Percentiles rank a stretch among this genome's conserved stretches.
phyloP scores from a whole-genome alignment of 2,797 vertebrate species.

The Bovichtus variegatus region DNA sequence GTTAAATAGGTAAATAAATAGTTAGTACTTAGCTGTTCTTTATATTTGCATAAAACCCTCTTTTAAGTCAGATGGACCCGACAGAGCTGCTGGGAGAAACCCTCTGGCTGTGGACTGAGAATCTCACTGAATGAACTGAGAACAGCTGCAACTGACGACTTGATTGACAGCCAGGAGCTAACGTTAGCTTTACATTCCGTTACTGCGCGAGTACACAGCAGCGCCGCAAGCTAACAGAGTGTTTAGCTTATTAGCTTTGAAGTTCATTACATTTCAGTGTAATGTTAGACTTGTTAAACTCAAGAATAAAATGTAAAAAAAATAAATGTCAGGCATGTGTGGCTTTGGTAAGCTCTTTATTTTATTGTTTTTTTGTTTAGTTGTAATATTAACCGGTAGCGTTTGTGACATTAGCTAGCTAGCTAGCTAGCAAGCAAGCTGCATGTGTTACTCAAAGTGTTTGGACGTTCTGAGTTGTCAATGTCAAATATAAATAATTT shows the following conservation, averaged over 20 bases:
- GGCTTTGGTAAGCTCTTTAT: not conserved
- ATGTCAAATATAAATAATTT: not conserved
- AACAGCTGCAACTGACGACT: constrained; percentile 68
- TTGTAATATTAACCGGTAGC: too few relatives aligned
- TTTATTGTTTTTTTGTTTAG: not conserved
- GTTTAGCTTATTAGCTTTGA: not conserved
- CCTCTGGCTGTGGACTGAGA: not conserved
- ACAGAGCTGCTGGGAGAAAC: constrained; percentile 9
- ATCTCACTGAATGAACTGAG: constrained; percentile 14
- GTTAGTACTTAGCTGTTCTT: too few relatives aligned
- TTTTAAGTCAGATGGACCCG: not conserved
- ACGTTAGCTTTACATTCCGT: not conserved
- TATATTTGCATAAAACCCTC: not conserved
- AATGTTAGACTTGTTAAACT: too few relatives aligned
- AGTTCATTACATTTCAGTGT: not conserved
- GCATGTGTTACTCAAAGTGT: too few relatives aligned
- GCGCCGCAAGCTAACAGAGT: too few relatives aligned
- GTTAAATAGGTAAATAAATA: accelerated
- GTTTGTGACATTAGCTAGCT: too few relatives aligned
- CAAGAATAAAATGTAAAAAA: too few relatives aligned
- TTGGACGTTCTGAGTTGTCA: too few relatives aligned
- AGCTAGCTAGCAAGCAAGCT: too few relatives aligned
- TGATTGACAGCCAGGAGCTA: constrained; percentile 71
- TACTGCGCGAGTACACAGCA: not conserved
- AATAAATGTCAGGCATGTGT: not conserved